These are phyloP conservation scores for Thunnus maccoyii DNA, from an alignment of 2,113 vertebrate species.

Conservation along the genomic window DNA sequence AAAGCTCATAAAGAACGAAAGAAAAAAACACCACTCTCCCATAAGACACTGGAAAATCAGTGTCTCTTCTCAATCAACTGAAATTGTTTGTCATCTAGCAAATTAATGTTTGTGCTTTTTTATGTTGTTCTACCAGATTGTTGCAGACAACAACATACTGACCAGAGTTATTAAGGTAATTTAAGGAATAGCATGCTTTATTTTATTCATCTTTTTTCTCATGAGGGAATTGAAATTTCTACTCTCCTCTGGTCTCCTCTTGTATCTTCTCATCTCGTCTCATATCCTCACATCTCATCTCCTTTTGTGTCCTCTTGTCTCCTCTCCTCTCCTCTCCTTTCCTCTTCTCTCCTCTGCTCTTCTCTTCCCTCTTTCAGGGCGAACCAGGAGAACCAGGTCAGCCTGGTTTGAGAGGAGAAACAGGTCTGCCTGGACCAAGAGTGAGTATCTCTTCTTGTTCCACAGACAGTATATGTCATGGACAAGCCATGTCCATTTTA, in stretches of 20 bases:
- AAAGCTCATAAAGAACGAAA: conserved; percentile 19
- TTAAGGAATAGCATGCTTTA: not conserved
- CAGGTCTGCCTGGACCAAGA: conserved; percentile 80
- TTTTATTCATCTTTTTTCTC: not conserved
- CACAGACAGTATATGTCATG: not conserved
- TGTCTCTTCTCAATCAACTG: conserved; percentile 18
- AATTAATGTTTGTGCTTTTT: conserved; percentile 9
- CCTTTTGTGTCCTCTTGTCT: no score
- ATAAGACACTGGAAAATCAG: not conserved
- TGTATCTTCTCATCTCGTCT: no score
- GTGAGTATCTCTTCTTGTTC: conserved; percentile 74
- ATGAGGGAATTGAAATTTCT: not conserved
- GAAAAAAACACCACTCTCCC: not conserved
- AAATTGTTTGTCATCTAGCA: conserved; percentile 8
- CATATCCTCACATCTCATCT: no score
- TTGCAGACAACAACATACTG: conserved; percentile 76
- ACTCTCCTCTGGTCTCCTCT: no score
- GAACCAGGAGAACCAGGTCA: conserved; percentile 80
- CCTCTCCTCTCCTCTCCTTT: not conserved
- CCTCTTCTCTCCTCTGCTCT: not conserved
- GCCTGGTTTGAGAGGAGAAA: conserved; percentile 75
- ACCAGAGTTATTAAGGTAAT: conserved; percentile 87
- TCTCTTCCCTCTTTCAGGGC: conserved; percentile 60
- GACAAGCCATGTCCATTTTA: no score
- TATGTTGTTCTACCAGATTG: conserved; percentile 54